Base-by-base conservation (phyloP, 2,113 vertebrate genomes). In the Myotis davidii region DNA sequence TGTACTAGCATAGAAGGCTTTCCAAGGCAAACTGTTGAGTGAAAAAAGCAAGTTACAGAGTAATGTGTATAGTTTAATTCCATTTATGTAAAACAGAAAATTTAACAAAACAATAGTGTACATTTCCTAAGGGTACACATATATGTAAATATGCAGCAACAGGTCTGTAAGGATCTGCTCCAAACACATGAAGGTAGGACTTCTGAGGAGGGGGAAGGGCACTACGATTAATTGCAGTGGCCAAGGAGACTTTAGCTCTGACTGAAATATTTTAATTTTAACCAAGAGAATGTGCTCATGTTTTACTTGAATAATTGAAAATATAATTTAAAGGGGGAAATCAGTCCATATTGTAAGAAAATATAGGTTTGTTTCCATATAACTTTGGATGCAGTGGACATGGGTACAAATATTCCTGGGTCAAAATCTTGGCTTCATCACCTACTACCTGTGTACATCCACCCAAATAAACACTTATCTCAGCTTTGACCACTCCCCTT, bases 261-360 rank as follows among this genome's bases (percentile, higher is more conserved):
- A 84, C 3, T 10, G 25, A 77, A 87, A 42, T 29, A 74, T 79
- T n/a, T 92, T 27, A 78, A 70, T 70, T 89, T 84, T 72, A 84
- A 54, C 21, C 52, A 48, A 34, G 69, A 90, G 52, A 90, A 39
- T 21, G 8, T 76, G 50, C 37, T 86, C n/a, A 42, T 69, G 37
- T 27, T 84, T 84, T 61, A 86, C 64, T 77, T 91, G 88, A 91
- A 54, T 64, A 76, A 83, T 27, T 54, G 32, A 78, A 85, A 73
- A n/a, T 84, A 96, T 65, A 70, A 54, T 52, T 79, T 72, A 29
- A 86, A 84, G 64, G 23, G 34, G 48, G 25, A 69, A 69, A 52
- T 86, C 5, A 79, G 12, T 34, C 32, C 1, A 39, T 76, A 32
- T 37, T n/a, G 4, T 61, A 54, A 23, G 29, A 90, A 92, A 83